Base-by-base conservation (phyloP, 2,888 invertebrate species). In the Morpho deidamia region DNA sequence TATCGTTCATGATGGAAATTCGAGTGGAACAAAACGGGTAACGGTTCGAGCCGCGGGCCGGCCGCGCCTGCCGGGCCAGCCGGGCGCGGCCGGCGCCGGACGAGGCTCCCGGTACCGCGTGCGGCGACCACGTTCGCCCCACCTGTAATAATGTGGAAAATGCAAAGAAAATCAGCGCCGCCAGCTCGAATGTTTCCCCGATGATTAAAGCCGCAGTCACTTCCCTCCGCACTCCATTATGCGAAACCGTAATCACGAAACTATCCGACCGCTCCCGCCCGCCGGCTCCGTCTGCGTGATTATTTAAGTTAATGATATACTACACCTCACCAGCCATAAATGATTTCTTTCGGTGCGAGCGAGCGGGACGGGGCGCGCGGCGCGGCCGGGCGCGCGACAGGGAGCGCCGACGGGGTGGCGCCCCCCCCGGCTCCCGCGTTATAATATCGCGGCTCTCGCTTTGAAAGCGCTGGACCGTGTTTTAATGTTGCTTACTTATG, bases 241-340 rank as follows among this genome's bases (percentile, higher is more conserved):
- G 63, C 81, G 76, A 68, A 69, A 78, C 83, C 74, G 84, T 82
- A 85, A 85, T 85, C 84, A 81, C 65, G 74, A 72, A 80, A 82
- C 84, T 82, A 83, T 79, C 77, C 77, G 58, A 35, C 51, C 49
- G 52, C 58, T 49, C 41, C 62, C 58, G 10, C 35, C 52, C 60
- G 41, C 37, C 35, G 53, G 54, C 53, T 44, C 54, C 33, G 73
- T 72, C 77, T 70, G 77, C 79, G 77, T 87, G 82, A 86, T 87
- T 86, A 86, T 87, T 85, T 84, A 81, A 87, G 80, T 81, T 87
- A 86, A 88, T 88, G 84, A 87, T 85, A 81, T 83, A 81, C 76
- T 78, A 81, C 83, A 83, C 79, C 78, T 83, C 80, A 77, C 75
- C 72, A 72, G 72, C 65, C 68, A 69, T 79, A 81, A 86, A 81